Evolutionary conservation across 2,888 invertebrate species (phyloP).

Genomic region (Desoria tigrina): DNA sequence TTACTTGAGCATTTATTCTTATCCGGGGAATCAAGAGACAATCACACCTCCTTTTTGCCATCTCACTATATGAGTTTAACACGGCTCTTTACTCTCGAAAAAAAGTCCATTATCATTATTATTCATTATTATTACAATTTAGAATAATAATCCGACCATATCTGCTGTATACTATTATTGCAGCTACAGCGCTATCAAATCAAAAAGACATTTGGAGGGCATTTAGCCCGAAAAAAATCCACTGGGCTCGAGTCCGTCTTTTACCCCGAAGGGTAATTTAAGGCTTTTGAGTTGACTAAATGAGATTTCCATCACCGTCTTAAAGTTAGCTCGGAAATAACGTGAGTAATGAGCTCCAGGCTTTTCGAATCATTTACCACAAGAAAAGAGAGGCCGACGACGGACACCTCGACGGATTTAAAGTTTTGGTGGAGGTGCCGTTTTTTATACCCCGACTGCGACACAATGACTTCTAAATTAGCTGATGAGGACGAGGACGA

Average conservation of each 20-base stretch:
- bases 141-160: too few species aligned
- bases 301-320: conserved; percentile 19
- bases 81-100: too few species aligned
- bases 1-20: too few species aligned
- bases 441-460: conserved; percentile 19
- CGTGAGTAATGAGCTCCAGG: conserved; percentile 11
- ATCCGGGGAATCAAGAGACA: too few species aligned
- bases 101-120: conserved; percentile 17
- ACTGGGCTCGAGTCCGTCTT: neutral
- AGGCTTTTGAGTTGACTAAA: conserved; percentile 9
- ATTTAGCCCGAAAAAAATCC: too few species aligned
- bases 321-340: too few species aligned
- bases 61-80: neutral
- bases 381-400: neutral
- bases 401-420: neutral
- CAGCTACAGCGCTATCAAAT: neutral
- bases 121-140: neutral
- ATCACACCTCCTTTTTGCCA: conserved; percentile 6
- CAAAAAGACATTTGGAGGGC: neutral
- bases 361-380: conserved; percentile 1
- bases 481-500: conserved; percentile 24
- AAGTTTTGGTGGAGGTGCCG: neutral
- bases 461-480: conserved; percentile 38
- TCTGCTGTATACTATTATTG: too few species aligned
- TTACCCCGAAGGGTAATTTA: neutral